Base-by-base conservation (phyloP, 2,113 vertebrate genomes). In the Chionomys nivalis region DNA sequence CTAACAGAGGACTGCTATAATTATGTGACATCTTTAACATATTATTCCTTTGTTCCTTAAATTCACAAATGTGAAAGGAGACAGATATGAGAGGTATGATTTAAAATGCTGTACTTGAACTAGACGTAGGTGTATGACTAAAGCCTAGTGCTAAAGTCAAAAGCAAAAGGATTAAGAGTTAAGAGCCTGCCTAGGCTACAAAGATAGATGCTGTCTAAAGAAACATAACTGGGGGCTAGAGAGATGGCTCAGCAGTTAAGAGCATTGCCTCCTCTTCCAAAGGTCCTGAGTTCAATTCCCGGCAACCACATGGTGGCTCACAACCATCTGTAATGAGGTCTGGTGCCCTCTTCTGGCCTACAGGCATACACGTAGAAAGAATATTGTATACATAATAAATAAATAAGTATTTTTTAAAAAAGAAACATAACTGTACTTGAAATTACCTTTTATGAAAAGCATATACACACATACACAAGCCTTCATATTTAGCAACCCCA, bases 381-480 rank as follows among this genome's bases (percentile, higher is more conserved):
- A 52, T 13, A 52, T 52, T 52, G 49, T 13, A 52, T 52, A 52
- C 49, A 52, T 52, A 52, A 52, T 52, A 52, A 52, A 52, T 49
- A 49, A 49, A 49, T 52, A 52, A 49, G 13, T 52, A 52, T 13
- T 52, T 49, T 52, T 52, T 52, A 52, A 52, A 52, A 49, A 52
- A 52, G 49, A 52, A 52, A 21, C 1, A 1, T 5, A 55, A 19
- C n/a, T 61, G 7, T 47, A 23, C 2, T 13, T 66, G 63, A 86
- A 86, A n/a, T 82, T 52, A 33, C 58, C 44, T 88, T 82, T 90
- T 79, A 90, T 47, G 72, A 55, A 95, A 89, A 70, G 21, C n/a
- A 77, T 16, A 65, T 9, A 55, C 11, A 87, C 9, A 78, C 28
- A 49, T 19, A 36, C 14, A 44, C 23, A 61, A 19, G n/a, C 52